These are phyloP conservation scores for Picathartes gymnocephalus DNA, from an alignment of 2,113 vertebrate genomes.

Conservation along the genomic window DNA sequence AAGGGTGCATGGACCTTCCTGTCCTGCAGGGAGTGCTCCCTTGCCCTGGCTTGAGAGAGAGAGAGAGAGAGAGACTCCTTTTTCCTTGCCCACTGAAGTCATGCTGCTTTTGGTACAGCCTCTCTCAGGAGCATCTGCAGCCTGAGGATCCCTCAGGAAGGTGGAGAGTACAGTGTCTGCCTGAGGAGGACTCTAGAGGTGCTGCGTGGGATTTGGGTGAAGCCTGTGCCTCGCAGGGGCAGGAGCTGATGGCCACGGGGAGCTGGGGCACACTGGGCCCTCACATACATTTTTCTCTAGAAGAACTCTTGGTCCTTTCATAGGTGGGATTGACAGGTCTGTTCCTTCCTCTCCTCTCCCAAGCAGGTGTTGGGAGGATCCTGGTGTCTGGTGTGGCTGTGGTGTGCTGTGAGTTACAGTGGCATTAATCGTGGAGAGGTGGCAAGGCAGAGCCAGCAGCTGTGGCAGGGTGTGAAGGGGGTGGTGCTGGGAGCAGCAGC, in stretches of 20 bases:
- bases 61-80: no score
- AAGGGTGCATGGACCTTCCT: rapidly evolving
- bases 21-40: not conserved
- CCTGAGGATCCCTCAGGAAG: not conserved
- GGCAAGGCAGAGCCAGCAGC: not conserved
- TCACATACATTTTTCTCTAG: not conserved
- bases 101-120: not conserved
- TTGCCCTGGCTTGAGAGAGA: not conserved
- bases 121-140: not conserved
- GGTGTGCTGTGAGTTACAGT: not conserved
- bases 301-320: not conserved
- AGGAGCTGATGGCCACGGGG: not conserved
- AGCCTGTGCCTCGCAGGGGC: not conserved
- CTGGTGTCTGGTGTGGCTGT: not conserved
- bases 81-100: not conserved
- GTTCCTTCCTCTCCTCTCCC: not conserved
- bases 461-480: not conserved
- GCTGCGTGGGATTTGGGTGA: not conserved
- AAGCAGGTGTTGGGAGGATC: rapidly evolving
- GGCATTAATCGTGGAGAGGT: not conserved
- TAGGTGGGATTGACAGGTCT: not conserved
- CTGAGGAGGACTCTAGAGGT: rapidly evolving
- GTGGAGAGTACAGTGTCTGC: not conserved
- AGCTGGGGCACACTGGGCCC: not conserved
- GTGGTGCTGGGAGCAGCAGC: not conserved